Evolutionary conservation across 2,113 vertebrate genomes (phyloP).

Genomic region (Phyllostomus hastatus): DNA sequence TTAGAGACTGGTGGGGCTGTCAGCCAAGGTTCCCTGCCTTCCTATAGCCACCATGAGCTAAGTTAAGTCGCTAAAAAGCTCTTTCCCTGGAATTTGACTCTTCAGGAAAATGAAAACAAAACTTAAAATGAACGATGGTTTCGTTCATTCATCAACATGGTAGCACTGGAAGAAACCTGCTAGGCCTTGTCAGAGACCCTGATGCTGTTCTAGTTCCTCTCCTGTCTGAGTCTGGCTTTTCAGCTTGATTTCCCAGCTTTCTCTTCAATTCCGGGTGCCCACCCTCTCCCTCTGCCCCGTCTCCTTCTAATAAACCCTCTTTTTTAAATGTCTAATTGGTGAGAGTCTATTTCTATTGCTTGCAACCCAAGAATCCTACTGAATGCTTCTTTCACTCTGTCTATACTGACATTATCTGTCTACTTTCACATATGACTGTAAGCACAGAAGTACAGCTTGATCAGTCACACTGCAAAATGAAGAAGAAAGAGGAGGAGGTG

Average conservation of each 20-base stretch:
- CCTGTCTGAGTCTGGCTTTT: neutral
- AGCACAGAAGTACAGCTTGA: neutral
- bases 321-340: neutral
- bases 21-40: neutral
- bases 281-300: rapidly evolving
- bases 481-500: neutral
- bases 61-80: neutral
- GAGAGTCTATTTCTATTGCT: neutral
- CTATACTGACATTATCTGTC: neutral
- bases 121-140: neutral
- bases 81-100: neutral
- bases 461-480: neutral
- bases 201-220: neutral
- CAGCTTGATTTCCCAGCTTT: neutral
- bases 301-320: neutral
- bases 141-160: neutral
- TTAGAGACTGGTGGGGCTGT: neutral
- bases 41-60: neutral
- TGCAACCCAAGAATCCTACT: neutral
- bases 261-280: neutral
- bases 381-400: neutral
- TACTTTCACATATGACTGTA: neutral
- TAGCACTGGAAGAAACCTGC: neutral
- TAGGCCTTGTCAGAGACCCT: neutral
- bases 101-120: neutral